Base-by-base conservation (phyloP, 2,113 vertebrate species). In the Sprattus sprattus region DNA sequence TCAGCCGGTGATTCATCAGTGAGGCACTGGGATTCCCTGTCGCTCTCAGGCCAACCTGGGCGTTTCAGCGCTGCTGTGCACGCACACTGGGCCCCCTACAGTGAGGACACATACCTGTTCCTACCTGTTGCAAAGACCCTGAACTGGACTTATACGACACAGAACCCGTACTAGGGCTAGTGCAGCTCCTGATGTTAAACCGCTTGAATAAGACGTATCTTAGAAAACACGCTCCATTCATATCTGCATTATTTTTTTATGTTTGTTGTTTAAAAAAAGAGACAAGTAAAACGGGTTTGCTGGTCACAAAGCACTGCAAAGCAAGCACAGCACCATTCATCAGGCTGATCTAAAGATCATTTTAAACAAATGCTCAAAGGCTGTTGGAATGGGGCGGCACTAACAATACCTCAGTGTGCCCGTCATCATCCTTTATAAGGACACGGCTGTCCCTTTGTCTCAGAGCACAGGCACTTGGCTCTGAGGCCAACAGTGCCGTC, bases 1-100 rank as follows among this genome's bases (percentile, higher is more conserved):
- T 44, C 11, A 15, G 32, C 6, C 25, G 18, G 39, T 83, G 82
- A 83, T 28, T 83, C 82, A 67, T 82, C 45, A 50, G 32, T 5
- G 10, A 15, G 75, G 20, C n/a, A 32, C 67, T 16, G 67, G 64
- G 46, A 80, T 85, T 78, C 83, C 83, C 83, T 84, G 75, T 47
- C 32, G 28, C 67, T 15, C 2, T 75, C 67, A 75, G 15, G 28
- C 11, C 67, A 75, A 13, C 10, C 67, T 78, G 32, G 71, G 71
- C 71, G 15, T 78, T 78, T 39, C 71, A 44, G 11, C 15, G 11
- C 32, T 5, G 32, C 28, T 44, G 44, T 32, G 71, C 71, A 15
- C 25, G 9, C 60, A 32, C 64, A 71, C 28, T 78, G 4, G 71
- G 25, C 71, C 71, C 28, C 28, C 11, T 5, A 39, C 4, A 15